Evolutionary conservation across 2,113 vertebrate genomes (phyloP), one percentile per base, ranked within the genome.

Genomic region (Oreochromis spilurus): DNA sequence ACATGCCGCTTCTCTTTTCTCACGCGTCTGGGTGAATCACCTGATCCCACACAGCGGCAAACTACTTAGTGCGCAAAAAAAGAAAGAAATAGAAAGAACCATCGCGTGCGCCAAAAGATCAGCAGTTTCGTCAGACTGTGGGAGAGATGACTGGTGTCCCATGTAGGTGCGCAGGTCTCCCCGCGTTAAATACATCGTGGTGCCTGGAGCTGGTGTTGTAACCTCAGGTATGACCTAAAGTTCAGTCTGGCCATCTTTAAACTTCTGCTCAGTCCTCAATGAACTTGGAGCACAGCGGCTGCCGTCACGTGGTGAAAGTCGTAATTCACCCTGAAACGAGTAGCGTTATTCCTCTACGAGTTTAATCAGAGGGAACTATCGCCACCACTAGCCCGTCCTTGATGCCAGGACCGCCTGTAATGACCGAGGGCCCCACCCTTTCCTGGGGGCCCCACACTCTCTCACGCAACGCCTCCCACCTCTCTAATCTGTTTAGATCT

Each of bases 21-120:
- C 83, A 81, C 80, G 70, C 60, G 89, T 89, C 88, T 85, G 78
- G 55, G 82, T 67, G 85, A 72, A 93, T 95, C 92, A 91, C 79
- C 87, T 94, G 93, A 95, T 88, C 81, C 43, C 5, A 6, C 34
- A 26, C 88, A n/a, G 19, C 84, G 52, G 34, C 81, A 26, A 65
- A 81, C 43, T 24, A 89, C 7, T 38, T 9, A 43, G 11, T 70
- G 80, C 29, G 89, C 54, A 53, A 62, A 91, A 89, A 84, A 54
- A 29, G 4, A 50, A 52, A 17, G 14, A 54, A 75, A 75, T 17
- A 29, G 21, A 72, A 26, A 77, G 53, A 38, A 29, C 1, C 9
- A 29, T 53, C 19, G 80, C 57, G 31, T 53, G 85, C 52, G 50
- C 17, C 13, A 36, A 62, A 9, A 58, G 53, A 38, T 17, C 21